phyloP scores from a whole-genome alignment of 1,140 invertebrate genomes.

The Hyles vespertilio region DNA sequence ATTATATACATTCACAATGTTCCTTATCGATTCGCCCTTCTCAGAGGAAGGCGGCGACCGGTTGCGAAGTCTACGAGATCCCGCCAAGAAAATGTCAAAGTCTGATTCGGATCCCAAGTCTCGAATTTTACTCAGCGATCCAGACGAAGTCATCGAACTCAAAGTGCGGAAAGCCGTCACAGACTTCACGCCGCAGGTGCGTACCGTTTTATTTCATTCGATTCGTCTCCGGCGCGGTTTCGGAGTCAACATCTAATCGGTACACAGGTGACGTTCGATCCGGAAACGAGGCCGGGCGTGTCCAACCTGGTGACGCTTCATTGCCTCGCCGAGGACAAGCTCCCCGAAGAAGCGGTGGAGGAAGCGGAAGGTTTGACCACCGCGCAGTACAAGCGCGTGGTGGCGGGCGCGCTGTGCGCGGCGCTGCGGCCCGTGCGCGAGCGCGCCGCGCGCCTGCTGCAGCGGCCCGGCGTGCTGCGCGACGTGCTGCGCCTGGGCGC shows the following conservation, averaged over 20 bases:
- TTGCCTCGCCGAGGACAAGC: conserved; percentile 82
- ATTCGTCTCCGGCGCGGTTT: no score
- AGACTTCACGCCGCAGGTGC: conserved; percentile 87
- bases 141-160: conserved; percentile 83
- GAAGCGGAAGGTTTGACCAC: conserved; percentile 84
- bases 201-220: neutral
- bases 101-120: conserved; percentile 88
- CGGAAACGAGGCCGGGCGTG: conserved; percentile 87
- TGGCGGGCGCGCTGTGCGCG: conserved; percentile 36
- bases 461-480: conserved; percentile 79
- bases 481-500: conserved; percentile 83
- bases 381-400: conserved; percentile 65
- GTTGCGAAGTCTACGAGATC: conserved; percentile 88
- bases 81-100: conserved; percentile 98
- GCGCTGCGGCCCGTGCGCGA: conserved; percentile 36
- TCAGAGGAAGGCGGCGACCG: conserved; percentile 78
- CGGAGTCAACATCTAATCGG: no score
- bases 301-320: conserved; percentile 93
- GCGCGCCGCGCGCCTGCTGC: conserved; percentile 74
- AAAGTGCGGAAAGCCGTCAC: conserved; percentile 96
- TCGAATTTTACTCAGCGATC: conserved; percentile 88
- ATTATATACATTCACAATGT: neutral
- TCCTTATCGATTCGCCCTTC: conserved; percentile 12
- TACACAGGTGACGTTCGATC: conserved; percentile 85
- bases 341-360: conserved; percentile 83